phyloP scores from a whole-genome alignment of 2,888 invertebrate genomes.

The Drosophila cracens region DNA sequence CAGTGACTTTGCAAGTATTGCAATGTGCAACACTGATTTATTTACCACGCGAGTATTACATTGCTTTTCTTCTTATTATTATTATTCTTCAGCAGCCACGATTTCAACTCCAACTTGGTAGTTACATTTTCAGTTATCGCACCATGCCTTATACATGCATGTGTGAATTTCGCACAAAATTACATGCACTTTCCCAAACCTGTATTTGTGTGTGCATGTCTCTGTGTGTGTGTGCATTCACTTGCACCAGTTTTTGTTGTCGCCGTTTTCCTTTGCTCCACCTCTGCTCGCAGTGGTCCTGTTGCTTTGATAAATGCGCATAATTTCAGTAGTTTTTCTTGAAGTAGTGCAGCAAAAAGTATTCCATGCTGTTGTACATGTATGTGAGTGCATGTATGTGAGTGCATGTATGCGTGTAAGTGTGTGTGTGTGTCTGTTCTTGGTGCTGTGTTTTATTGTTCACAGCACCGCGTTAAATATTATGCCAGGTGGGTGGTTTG shows the following conservation, averaged over 20 bases:
- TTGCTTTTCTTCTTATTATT: conserved; percentile 21
- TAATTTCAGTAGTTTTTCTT: conserved; percentile 78
- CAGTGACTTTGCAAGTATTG: conserved; percentile 40
- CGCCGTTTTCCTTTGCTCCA: conserved; percentile 20
- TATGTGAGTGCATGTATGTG: conserved; percentile 7
- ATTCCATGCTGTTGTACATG: conserved; percentile 6
- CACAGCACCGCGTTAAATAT: conserved; percentile 75
- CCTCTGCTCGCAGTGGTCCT: conserved; percentile 13
- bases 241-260: conserved; percentile 49
- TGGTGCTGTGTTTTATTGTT: conserved; percentile 72
- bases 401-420: conserved; percentile 8
- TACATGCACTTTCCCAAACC: conserved; percentile 60
- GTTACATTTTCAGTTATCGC: conserved; percentile 25
- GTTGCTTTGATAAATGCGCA: conserved; percentile 76
- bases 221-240: conserved; percentile 52
- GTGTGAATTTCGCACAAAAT: conserved; percentile 69
- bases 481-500: conserved; percentile 68
- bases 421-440: conserved; percentile 44
- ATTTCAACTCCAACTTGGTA: conserved; percentile 20
- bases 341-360: conserved; percentile 47
- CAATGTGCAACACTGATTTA: conserved; percentile 56
- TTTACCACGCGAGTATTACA: conserved; percentile 59
- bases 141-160: conserved; percentile 17
- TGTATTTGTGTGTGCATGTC: conserved; percentile 53
- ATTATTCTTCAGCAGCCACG: conserved; percentile 14